These are phyloP conservation scores for Galbula dea DNA, from an alignment of 2,113 vertebrate species.

Conservation along the genomic window DNA sequence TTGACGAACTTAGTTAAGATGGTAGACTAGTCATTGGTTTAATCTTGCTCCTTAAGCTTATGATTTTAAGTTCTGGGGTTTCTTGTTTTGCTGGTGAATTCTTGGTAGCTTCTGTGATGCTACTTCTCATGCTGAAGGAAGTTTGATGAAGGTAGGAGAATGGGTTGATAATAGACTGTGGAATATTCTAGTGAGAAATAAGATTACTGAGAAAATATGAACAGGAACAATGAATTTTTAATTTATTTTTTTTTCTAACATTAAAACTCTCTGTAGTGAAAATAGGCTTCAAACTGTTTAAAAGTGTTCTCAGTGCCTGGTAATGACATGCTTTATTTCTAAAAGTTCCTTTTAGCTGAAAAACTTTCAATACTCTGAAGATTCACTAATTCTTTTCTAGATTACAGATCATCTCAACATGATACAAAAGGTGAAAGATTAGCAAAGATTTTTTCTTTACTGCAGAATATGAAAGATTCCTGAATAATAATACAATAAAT, in stretches of 20 bases:
- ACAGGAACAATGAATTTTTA: not conserved
- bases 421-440: not conserved
- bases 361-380: not conserved
- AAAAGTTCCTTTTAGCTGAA: not conserved
- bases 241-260: no score
- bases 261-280: not conserved
- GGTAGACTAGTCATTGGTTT: not conserved
- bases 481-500: not conserved
- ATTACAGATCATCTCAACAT: not conserved
- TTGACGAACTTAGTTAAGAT: not conserved
- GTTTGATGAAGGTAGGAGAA: not conserved
- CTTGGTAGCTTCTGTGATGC: not conserved
- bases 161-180: not conserved
- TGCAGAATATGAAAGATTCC: not conserved
- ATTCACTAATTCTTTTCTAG: not conserved
- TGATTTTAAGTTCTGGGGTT: not conserved
- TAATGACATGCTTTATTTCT: not conserved
- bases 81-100: not conserved
- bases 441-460: not conserved
- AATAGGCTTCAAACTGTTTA: not conserved
- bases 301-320: not conserved
- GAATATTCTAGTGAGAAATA: not conserved
- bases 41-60: not conserved
- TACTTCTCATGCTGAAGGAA: not conserved
- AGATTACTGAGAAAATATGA: not conserved